Conservation (phyloP, 2,888 invertebrate genomes). For the Aphodius granarius region DNA sequence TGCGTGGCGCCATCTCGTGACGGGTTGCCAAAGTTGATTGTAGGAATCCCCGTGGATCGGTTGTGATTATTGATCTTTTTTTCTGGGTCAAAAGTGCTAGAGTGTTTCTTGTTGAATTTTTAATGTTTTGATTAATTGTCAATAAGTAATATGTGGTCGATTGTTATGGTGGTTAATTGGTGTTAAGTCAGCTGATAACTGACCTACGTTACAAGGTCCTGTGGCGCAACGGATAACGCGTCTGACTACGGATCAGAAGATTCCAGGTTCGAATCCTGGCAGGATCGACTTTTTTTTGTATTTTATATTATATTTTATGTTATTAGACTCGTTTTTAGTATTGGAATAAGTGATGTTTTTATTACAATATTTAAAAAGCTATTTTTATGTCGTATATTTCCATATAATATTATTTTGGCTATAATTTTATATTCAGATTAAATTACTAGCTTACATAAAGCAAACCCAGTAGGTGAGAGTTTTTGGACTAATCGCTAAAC, state of each 20-base stretch:
- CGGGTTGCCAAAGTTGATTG: neutral
- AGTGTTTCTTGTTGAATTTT: neutral
- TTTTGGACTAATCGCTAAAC: too few species aligned
- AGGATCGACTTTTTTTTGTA: constrained; percentile 50
- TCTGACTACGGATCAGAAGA: constrained; percentile 61
- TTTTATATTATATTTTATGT: neutral
- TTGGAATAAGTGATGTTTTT: too few species aligned
- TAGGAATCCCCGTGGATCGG: too few species aligned
- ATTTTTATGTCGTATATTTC: too few species aligned
- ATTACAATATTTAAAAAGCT: too few species aligned
- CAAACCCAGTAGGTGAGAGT: too few species aligned
- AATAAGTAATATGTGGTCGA: neutral
- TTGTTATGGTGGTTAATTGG: neutral
- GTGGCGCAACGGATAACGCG: constrained; percentile 63
- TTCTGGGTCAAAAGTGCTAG: neutral
- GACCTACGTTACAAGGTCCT: constrained; percentile 47
- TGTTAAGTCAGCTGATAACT: neutral
- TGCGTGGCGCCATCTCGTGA: neutral
- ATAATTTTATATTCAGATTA: too few species aligned
- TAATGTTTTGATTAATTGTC: neutral
- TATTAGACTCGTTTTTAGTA: neutral
- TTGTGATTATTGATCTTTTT: too few species aligned
- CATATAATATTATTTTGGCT: too few species aligned
- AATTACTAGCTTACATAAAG: too few species aligned
- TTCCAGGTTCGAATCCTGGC: constrained; percentile 61